Base-by-base conservation (phyloP, 1,140 invertebrate species). In the Chironomus tepperi region DNA sequence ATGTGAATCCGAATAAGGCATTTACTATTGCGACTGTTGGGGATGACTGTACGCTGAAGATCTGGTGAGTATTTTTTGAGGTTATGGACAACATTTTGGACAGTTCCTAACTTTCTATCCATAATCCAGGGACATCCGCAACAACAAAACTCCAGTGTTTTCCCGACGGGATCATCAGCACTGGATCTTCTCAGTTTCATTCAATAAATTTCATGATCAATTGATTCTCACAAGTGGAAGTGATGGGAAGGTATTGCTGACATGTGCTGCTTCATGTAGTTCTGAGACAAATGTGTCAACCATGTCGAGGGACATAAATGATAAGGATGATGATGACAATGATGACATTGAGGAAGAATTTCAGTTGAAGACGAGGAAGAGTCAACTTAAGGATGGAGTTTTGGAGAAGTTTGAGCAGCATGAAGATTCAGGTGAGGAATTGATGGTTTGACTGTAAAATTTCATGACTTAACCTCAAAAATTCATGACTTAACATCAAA, bases 131-230 rank as follows among this genome's bases (percentile, higher is more conserved):
- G 97, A 99, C 81, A 91, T 95, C 77, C 86, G 97, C 75, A 92
- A 94, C 80, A 84, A 90, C 1, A 87, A 84, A 34, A 87, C 91
- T 78, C 91, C 95, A 1, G 84, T 97, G 6, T 89, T 94, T 78
- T 89, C 88, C 1, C 84, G 95, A 74, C 89, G 88, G 77, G 93
- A 97, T 84, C 97, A 98, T 84, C 96, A 95, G 0, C 97, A 98
- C 83, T 98, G 97, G 97, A 90, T 98, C 15, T 98, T 96, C 96
- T 91, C 88, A 74, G 93, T 97, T 1, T 87, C 93, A 67, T 98
- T 96, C 79, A 99, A 99, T 84, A 91, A 90, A 77, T 98, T 96
- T 81, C 97, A 99, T 83, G 97, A 99, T 83, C 96, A 99, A 83
- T 84, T 99, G 16, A 84, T 99, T n/a, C 83, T 99, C 74, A 94